Conservation (phyloP, 2,797 vertebrate species). For the Setipinna tenuifilis region DNA sequence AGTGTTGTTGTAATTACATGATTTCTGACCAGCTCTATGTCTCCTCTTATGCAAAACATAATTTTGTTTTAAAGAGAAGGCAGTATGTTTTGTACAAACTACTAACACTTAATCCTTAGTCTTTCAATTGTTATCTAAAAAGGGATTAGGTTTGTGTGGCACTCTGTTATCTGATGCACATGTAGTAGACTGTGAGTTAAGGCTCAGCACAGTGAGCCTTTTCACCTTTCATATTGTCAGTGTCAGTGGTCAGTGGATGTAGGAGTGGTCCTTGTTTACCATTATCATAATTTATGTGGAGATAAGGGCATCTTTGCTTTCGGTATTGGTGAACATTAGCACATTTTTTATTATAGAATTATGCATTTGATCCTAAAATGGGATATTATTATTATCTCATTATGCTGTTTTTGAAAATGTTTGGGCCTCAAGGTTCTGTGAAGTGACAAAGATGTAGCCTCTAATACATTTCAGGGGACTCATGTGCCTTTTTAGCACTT, state of each 20-base stretch:
- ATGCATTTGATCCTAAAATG: too few relatives aligned
- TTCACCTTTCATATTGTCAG: background rate
- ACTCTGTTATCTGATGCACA: background rate
- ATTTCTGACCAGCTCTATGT: background rate
- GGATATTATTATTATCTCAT: too few relatives aligned
- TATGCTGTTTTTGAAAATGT: too few relatives aligned
- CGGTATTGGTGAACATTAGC: background rate
- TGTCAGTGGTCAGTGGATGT: background rate
- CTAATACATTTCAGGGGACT: background rate
- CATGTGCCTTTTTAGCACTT: background rate
- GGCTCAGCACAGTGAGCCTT: background rate
- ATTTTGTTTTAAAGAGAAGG: background rate
- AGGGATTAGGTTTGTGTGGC: constrained; percentile 2
- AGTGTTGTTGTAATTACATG: too few relatives aligned
- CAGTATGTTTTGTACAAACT: background rate
- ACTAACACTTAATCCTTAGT: background rate
- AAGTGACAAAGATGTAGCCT: background rate
- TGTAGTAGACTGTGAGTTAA: background rate
- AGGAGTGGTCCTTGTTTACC: background rate
- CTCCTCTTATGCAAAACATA: background rate
- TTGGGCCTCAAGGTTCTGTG: background rate
- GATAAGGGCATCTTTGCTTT: background rate
- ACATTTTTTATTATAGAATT: too few relatives aligned
- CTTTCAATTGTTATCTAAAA: background rate
- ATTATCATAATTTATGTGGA: background rate